Conservation (phyloP, 2,888 invertebrate species). For the Octonoba sinensis region DNA sequence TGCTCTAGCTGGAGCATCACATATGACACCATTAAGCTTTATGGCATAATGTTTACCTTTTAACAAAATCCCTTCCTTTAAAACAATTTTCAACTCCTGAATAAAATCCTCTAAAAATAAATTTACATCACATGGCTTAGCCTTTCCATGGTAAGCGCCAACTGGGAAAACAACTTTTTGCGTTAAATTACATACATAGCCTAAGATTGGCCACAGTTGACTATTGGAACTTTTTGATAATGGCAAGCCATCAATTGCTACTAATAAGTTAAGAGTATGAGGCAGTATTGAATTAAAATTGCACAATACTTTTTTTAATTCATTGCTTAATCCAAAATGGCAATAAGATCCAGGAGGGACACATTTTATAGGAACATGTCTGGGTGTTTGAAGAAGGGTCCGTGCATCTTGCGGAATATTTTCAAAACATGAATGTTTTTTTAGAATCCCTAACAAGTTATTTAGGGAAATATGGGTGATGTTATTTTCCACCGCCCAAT, state of each 20-base stretch:
- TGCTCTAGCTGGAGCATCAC: constrained; percentile 23
- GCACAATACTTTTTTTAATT: not conserved
- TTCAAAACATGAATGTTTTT: no score
- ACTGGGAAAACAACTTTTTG: not conserved
- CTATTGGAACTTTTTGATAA: not conserved
- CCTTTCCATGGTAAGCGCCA: not conserved
- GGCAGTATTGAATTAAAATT: not conserved
- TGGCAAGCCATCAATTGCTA: not conserved
- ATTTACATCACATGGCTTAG: not conserved
- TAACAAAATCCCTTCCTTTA: not conserved
- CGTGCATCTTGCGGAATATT: no score
- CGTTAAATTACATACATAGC: not conserved
- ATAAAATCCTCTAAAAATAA: not conserved
- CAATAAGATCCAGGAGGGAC: not conserved
- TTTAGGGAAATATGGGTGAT: no score
- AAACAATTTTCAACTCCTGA: not conserved
- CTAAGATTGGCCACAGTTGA: not conserved
- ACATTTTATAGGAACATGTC: not conserved
- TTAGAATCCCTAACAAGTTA: no score
- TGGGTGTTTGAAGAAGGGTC: no score
- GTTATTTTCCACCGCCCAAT: no score
- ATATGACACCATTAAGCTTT: not conserved
- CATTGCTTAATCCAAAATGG: not conserved
- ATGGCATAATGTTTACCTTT: not conserved
- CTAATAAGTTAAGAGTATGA: not conserved